These are phyloP conservation scores for Dinoponera quadriceps DNA, from an alignment of 1,140 invertebrate species.

Conservation along the genomic window DNA sequence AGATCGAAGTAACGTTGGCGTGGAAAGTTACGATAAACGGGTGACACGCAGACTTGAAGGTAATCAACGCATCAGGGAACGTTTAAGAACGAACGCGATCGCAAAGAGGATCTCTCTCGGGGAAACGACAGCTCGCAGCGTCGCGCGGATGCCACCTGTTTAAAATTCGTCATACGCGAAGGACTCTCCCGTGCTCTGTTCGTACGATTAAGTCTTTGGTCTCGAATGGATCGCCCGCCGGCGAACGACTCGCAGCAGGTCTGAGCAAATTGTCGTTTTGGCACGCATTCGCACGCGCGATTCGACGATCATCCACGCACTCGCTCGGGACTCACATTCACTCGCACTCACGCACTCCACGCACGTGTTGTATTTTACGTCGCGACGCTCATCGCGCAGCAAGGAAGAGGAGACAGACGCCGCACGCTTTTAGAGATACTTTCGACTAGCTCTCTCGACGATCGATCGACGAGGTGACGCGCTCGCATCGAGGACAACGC, in stretches of 20 bases:
- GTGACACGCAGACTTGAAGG: too few relatives aligned
- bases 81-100: not conserved
- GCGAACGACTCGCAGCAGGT: slow-evolving; percentile 78
- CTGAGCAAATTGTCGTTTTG: slow-evolving; percentile 85
- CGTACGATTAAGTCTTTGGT: slow-evolving; percentile 84
- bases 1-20: too few relatives aligned
- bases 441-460: slow-evolving; percentile 41
- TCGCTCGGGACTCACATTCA: slow-evolving; percentile 44
- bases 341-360: slow-evolving; percentile 69
- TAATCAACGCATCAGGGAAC: too few relatives aligned
- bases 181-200: slow-evolving; percentile 75
- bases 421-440: slow-evolving; percentile 29
- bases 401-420: slow-evolving; percentile 58
- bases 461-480: slow-evolving; percentile 26
- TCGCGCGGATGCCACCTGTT: not conserved
- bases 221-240: slow-evolving; percentile 82
- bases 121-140: not conserved
- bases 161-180: slow-evolving; percentile 34
- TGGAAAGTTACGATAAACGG: too few relatives aligned
- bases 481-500: slow-evolving; percentile 3
- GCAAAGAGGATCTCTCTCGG: not conserved
- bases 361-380: slow-evolving; percentile 65
- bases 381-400: slow-evolving; percentile 64
- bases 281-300: slow-evolving; percentile 78
- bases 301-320: slow-evolving; percentile 66